Evolutionary conservation across 2,888 invertebrate genomes (phyloP).

Genomic region (Tachina fera): DNA sequence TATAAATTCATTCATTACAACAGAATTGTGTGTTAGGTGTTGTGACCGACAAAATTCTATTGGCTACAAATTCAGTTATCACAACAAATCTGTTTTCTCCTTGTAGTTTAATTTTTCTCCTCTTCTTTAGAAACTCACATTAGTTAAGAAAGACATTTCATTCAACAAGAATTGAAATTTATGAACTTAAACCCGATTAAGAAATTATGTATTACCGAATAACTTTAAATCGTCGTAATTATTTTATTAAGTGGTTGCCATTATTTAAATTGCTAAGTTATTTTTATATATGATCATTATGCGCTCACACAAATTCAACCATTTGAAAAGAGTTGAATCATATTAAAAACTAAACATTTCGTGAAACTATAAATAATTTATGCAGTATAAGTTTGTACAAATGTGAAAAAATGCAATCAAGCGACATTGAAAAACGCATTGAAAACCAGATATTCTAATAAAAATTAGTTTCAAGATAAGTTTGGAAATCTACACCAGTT

Average conservation of each 20-base stretch:
- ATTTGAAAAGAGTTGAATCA: background rate
- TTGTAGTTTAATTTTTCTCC: no score
- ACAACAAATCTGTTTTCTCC: no score
- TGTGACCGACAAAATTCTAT: no score
- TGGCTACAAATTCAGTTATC: no score
- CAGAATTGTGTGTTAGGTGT: no score
- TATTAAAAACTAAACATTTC: background rate
- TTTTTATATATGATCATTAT: background rate
- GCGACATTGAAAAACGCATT: background rate
- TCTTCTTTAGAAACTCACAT: no score
- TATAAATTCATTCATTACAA: no score
- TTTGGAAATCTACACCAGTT: conserved; percentile 4
- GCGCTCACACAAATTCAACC: background rate
- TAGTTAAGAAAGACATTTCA: no score
- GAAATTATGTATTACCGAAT: no score
- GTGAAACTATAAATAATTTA: background rate
- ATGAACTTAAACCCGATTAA: no score
- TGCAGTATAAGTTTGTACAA: background rate
- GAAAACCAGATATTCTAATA: background rate
- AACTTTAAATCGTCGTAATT: no score
- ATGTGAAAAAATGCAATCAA: background rate
- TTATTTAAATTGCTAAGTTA: background rate
- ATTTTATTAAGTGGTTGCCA: background rate
- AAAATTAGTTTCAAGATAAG: background rate
- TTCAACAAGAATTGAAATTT: no score